Evolutionary conservation across 1,140 invertebrate species (phyloP), one percentile per base, ranked within the genome.

Genomic region (Drosophila grimshawi): DNA sequence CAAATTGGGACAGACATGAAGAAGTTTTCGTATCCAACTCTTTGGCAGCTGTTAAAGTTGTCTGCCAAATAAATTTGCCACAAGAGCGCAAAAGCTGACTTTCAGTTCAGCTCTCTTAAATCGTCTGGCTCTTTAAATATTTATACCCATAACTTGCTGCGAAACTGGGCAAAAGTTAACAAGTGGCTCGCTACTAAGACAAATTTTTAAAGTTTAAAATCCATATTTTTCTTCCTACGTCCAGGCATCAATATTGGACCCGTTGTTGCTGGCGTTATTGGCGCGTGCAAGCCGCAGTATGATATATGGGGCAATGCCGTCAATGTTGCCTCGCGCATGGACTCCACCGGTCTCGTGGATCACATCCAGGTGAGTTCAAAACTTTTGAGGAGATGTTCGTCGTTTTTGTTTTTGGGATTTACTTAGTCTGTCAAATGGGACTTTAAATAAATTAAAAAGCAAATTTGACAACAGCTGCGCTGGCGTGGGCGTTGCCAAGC

Each of bases 231-330:
- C 45, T 60, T 3, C 3, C 76, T 39, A 68, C n/a, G 10, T 8
- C 5, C 89, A 97, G 97, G 97, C 55, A 98, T 99, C 90, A 98
- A 98, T 93, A 96, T 99, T 76, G 98, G 98, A 1, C 97, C 97
- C 5, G 97, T 99, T 2, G 98, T 99, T 0, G 97, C 98, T 1
- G 98, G 98, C 0, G 98, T 99, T 0, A 98, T 99, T 77, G 98
- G 98, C 2, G 97, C 97, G 3, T 94, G 97, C 56, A 98, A 97
- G 89, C 97, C 97, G 2, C 97, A 98, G 74, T 98, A 98, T 92
- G 97, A 98, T 86, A 98, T 98, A 78, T 98, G 97, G 97, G 97
- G 97, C 8, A 92, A 92, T 76, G 97, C 98, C 2, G 98, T 99
- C 0, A 99, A 99, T 93, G 97, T 98, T 4, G 97, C 97, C 3